Percentiles rank a stretch among this genome's conserved stretches.
phyloP scores from a whole-genome alignment of 2,888 invertebrate genomes.

The Seira sanloemensis region DNA sequence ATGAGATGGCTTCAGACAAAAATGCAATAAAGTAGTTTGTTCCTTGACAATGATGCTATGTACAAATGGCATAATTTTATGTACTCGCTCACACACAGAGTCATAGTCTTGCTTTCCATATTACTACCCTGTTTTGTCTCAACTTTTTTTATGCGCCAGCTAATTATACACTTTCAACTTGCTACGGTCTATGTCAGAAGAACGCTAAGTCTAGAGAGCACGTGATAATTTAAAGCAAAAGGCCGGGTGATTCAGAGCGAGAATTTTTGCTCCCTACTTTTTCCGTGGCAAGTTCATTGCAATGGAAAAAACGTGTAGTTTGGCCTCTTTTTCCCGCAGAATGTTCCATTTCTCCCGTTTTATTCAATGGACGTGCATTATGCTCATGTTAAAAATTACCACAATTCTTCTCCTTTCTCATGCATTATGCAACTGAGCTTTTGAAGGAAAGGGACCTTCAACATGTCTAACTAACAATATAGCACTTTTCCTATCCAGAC shows the following conservation, averaged over 20 bases:
- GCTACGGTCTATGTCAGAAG: no score
- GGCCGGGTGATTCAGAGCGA: no score
- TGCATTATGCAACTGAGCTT: conserved; percentile 7
- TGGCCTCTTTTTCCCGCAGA: not conserved
- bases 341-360: no score
- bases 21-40: not conserved
- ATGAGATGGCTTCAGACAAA: not conserved
- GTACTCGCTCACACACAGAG: no score
- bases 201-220: not conserved
- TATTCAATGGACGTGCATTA: no score
- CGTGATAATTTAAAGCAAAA: not conserved
- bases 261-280: no score
- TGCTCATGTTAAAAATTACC: no score
- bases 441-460: no score
- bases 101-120: no score
- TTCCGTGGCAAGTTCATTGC: not conserved
- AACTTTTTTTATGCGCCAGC: no score
- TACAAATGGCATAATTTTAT: not conserved
- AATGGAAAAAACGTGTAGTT: not conserved
- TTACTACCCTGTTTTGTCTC: no score
- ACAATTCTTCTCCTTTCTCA: not conserved
- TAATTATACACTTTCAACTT: not conserved
- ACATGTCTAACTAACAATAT: no score
- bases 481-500: not conserved
- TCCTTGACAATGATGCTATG: not conserved